These are phyloP conservation scores for Tauraco erythrolophus DNA, from an alignment of 2,113 vertebrate genomes.

Conservation along the genomic window DNA sequence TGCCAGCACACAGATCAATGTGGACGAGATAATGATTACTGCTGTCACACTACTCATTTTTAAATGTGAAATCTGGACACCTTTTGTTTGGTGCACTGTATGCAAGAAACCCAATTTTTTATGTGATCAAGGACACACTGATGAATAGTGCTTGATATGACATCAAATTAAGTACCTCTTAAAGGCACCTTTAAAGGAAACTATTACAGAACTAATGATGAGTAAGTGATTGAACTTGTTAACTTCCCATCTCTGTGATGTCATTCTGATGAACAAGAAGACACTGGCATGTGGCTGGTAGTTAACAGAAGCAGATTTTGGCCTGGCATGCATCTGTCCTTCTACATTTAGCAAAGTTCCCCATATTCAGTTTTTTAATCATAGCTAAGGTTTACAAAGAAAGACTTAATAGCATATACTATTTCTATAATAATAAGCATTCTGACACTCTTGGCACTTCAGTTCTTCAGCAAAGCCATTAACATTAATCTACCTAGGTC, in stretches of 20 bases:
- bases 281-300: background rate
- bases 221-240: constrained; percentile 15
- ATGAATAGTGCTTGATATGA: constrained; percentile 6
- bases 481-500: background rate
- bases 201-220: constrained; percentile 36
- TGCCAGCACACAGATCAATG: constrained; percentile 37
- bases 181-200: constrained; percentile 35
- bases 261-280: background rate
- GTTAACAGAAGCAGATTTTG: constrained; percentile 5
- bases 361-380: background rate
- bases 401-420: background rate
- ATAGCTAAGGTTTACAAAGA: background rate
- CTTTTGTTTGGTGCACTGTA: constrained; percentile 27
- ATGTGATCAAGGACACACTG: constrained; percentile 12
- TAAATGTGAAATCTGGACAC: constrained; percentile 16
- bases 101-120: constrained; percentile 14
- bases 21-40: constrained; percentile 38
- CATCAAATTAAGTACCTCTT: constrained; percentile 50
- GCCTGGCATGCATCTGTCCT: background rate
- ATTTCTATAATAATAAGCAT: background rate
- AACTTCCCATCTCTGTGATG: background rate
- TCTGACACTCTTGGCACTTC: background rate
- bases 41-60: constrained; percentile 49
- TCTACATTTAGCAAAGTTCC: background rate
- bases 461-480: background rate